phyloP scores from a whole-genome alignment of 1,140 invertebrate species.

The Atta cephalotes region DNA sequence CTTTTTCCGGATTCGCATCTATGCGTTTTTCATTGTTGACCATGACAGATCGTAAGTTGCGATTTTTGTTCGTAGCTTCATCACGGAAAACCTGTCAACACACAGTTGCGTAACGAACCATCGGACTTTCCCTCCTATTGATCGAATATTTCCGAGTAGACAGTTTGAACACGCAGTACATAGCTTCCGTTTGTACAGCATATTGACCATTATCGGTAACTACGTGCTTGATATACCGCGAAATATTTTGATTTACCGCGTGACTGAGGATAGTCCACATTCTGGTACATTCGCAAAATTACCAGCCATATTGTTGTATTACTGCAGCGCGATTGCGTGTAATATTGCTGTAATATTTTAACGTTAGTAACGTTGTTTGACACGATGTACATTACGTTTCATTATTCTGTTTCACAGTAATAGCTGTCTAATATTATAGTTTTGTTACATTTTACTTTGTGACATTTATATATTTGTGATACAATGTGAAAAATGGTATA shows the following conservation, averaged over 20 bases:
- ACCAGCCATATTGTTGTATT: not conserved
- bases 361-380: not conserved
- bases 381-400: not conserved
- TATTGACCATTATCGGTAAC: slow-evolving; percentile 11
- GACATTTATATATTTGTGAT: not conserved
- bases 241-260: not conserved
- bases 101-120: slow-evolving; percentile 3
- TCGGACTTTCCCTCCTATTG: not conserved
- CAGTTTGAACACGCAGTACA: not conserved
- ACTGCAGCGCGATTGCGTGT: not conserved
- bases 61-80: slow-evolving; percentile 16
- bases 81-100: slow-evolving; percentile 6
- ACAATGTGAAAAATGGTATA: not conserved
- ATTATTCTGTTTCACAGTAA: not conserved
- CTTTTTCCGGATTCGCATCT: not conserved
- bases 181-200: slow-evolving; percentile 10
- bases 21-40: not conserved
- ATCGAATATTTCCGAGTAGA: slow-evolving; percentile 13
- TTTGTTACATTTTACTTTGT: not conserved
- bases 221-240: not conserved
- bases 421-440: not conserved
- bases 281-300: not conserved
- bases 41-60: not conserved
- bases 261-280: not conserved
- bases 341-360: slow-evolving; percentile 5